Percentiles rank a stretch among this genome's conserved stretches.
phyloP scores from a whole-genome alignment of 2,113 vertebrate species.

The Hippocampus mohnikei region DNA sequence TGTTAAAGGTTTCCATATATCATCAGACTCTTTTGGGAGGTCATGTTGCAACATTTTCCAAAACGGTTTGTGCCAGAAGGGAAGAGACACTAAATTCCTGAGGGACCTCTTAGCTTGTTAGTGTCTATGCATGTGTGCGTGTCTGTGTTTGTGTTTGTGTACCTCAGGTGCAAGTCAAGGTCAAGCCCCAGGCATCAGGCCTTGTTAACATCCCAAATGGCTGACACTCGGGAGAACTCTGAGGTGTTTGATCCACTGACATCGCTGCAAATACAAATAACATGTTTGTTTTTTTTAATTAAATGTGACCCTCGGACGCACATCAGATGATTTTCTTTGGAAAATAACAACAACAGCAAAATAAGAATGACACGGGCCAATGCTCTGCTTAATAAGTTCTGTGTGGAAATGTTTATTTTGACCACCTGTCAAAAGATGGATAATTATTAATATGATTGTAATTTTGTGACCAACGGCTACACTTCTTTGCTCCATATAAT shows the following conservation, averaged over 20 bases:
- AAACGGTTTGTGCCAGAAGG: background rate
- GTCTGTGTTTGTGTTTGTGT: constrained; percentile 12
- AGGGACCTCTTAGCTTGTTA: constrained; percentile 37
- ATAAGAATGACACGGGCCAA: constrained; percentile 37
- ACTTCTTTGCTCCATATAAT: too few relatives aligned
- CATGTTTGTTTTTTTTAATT: constrained; percentile 53
- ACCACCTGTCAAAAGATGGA: constrained; percentile 43
- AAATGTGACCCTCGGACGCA: constrained; percentile 33
- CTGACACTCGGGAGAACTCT: constrained; percentile 6
- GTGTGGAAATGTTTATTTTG: constrained; percentile 46
- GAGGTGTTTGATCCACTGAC: constrained; percentile 37
- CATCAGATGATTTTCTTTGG: constrained; percentile 31
- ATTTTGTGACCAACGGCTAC: too few relatives aligned
- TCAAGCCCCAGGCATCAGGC: constrained; percentile 23
- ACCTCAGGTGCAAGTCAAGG: constrained; percentile 22
- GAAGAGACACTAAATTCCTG: constrained; percentile 16
- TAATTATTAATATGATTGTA: too few relatives aligned
- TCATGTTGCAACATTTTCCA: constrained; percentile 47
- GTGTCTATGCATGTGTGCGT: background rate
- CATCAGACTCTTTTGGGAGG: background rate
- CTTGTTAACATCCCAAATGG: constrained; percentile 32
- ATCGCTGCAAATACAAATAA: constrained; percentile 47
- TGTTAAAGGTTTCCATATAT: background rate
- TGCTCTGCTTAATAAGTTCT: constrained; percentile 25
- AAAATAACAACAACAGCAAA: constrained; percentile 60